Base-by-base conservation (phyloP, 2,888 invertebrate genomes). In the Onchidella celtica region DNA sequence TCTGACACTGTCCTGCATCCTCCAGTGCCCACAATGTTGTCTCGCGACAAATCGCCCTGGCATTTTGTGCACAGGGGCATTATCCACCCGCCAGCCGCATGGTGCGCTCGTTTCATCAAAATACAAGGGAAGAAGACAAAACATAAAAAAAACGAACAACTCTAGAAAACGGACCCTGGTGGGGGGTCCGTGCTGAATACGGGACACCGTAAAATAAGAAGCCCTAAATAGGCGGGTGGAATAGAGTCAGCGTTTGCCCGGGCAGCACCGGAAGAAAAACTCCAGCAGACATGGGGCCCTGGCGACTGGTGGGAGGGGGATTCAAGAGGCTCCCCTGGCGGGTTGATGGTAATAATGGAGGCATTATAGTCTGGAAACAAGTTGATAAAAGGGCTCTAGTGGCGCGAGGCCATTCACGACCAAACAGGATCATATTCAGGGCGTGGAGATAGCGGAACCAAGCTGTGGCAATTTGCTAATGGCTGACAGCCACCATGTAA, bases 391-490 rank as follows among this genome's bases (percentile, higher is more conserved):
- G 66, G 47, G 65, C 59, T 65, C 29, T 40, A 9, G 47, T 75
- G 75, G 65, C 75, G 75, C 29, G 65, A 47, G 11, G 2, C 32
- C 32, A 65, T 38, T 47, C 40, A 65, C 65, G 75, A 40, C 59
- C 59, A 75, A 75, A 75, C 75, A 75, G 63, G 75, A 75, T 75
- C 75, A 75, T 75, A 65, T 65, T 75, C 75, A n/a, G 27, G 77
- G 36, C 68, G 38, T 0, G 27, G 57, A 57, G 36, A 32, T 66
- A 32, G 55, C 63, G 63, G 21, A 74, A 29, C 59, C 38, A 14
- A 61, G 75, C 11, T 17, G 47, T 29, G 75, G 47, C 40, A 47
- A 47, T 40, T 40, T 65, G 65, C 65, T 40, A 38, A 65, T 47
- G 40, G 47, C 17, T 61, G 47, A 65, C n/a, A 14, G 24, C 27